Percentiles rank a stretch among this genome's conserved stretches.
These are phyloP conservation scores for Drosophila lacertosa DNA, from an alignment of 1,140 invertebrate species.

Conservation along the genomic window DNA sequence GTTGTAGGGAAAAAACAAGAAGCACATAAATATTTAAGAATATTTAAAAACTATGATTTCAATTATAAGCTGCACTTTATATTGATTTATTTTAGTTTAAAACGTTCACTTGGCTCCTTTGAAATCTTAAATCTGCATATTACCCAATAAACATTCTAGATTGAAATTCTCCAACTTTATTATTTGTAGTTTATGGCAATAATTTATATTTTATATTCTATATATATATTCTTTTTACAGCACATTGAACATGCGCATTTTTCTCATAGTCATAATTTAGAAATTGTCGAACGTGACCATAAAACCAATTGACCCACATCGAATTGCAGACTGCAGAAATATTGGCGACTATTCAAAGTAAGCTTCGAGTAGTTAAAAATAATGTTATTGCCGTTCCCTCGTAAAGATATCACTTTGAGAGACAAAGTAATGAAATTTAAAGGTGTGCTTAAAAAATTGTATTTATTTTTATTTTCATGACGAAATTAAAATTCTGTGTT, in stretches of 20 bases:
- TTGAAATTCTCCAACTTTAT: not conserved
- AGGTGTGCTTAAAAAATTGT: too few species aligned
- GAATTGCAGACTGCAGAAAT: not conserved
- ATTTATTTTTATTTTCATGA: too few species aligned
- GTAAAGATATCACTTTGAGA: not conserved
- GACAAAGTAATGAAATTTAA: not conserved
- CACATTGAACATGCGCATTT: not conserved
- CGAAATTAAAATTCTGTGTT: too few species aligned
- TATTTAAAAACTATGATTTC: too few species aligned
- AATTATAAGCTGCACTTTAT: too few species aligned
- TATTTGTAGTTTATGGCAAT: not conserved
- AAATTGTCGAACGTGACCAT: conserved; percentile 6
- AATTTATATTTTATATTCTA: too few species aligned
- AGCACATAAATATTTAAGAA: not conserved
- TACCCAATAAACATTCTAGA: too few species aligned
- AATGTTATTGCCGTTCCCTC: not conserved
- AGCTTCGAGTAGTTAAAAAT: not conserved
- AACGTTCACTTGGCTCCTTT: too few species aligned
- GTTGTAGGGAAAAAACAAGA: not conserved
- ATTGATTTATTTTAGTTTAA: not conserved
- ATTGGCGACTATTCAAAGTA: not conserved
- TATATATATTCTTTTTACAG: not conserved
- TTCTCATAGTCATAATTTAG: not conserved
- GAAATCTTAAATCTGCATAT: too few species aligned
- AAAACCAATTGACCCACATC: conserved; percentile 9